Percentiles rank a stretch among this genome's conserved stretches.
phyloP scores from a whole-genome alignment of 2,888 invertebrate species.

The Holacanthella duospinosa region DNA sequence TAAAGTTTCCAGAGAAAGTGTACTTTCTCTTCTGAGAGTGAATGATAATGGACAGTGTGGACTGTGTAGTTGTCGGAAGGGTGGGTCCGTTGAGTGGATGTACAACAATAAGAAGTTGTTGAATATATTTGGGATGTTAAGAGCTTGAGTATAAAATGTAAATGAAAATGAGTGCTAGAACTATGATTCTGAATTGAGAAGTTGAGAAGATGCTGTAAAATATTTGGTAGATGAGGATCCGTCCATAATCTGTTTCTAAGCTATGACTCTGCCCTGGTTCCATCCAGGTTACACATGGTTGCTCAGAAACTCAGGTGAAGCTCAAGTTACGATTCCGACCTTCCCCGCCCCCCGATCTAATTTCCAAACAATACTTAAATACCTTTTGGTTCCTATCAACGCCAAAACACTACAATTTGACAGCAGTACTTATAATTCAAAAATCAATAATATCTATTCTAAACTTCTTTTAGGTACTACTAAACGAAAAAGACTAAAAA shows the following conservation, averaged over 20 bases:
- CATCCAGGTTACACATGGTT: conserved; percentile 28
- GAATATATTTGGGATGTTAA: not conserved
- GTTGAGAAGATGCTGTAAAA: not conserved
- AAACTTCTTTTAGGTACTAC: too few species aligned
- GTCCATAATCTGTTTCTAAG: conserved; percentile 2
- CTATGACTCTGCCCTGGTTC: conserved; percentile 17
- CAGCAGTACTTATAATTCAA: not conserved
- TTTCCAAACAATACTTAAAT: conserved; percentile 15
- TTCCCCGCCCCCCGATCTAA: conserved; percentile 30
- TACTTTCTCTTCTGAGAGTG: not conserved
- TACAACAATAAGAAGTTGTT: not conserved
- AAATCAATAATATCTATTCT: not conserved
- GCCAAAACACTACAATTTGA: not conserved
- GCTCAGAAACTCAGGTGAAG: conserved; percentile 24
- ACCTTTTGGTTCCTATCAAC: conserved; percentile 3
- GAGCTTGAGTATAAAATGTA: not conserved
- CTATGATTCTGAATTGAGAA: not conserved
- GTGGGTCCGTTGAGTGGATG: too few species aligned
- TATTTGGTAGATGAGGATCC: not conserved
- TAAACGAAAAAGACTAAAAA: too few species aligned
- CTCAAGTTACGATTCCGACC: conserved; percentile 23
- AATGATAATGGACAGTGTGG: not conserved
- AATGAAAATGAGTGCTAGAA: not conserved
- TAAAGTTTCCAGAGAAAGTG: not conserved
- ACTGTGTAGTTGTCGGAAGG: too few species aligned